A percentile compares a stretch with the other conserved stretches of the same genome.
These are phyloP conservation scores for Magallana angulata DNA, from an alignment of 1,140 invertebrate species.

Conservation along the genomic window DNA sequence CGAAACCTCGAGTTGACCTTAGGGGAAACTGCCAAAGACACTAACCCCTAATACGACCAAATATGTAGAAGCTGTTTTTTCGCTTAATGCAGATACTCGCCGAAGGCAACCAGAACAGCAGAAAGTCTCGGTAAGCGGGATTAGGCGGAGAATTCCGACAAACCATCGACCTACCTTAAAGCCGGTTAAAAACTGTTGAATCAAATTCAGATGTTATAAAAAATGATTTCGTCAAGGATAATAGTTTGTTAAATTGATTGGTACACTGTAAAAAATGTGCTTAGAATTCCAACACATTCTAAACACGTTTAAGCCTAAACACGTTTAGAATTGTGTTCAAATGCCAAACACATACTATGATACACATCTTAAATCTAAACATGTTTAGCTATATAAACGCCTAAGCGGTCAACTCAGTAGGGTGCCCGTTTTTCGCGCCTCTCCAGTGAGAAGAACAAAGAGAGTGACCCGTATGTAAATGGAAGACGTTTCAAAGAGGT, in stretches of 20 bases:
- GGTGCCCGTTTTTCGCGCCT: too few species aligned
- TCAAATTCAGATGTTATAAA: conserved; percentile 12
- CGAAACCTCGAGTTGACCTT: conserved; percentile 40
- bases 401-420: too few species aligned
- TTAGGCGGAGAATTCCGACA: conserved; percentile 38
- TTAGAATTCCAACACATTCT: too few species aligned
- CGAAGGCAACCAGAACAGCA: conserved; percentile 17
- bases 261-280: too few species aligned
- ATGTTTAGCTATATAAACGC: too few species aligned
- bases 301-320: too few species aligned
- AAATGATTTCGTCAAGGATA: conserved; percentile 32
- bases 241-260: conserved; percentile 19
- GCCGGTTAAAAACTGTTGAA: conserved; percentile 8
- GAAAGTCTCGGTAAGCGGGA: conserved; percentile 20
- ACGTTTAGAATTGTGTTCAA: too few species aligned
- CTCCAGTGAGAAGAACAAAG: too few species aligned
- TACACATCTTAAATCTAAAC: too few species aligned
- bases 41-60: conserved; percentile 39
- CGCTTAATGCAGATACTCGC: conserved; percentile 2
- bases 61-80: conserved; percentile 38
- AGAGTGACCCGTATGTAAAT: too few species aligned
- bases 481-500: too few species aligned
- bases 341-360: too few species aligned
- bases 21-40: conserved; percentile 22
- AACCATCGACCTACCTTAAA: conserved; percentile 8